These are phyloP conservation scores for Melanerpes aurifrons DNA, from an alignment of 2,113 vertebrate species.

Conservation along the genomic window DNA sequence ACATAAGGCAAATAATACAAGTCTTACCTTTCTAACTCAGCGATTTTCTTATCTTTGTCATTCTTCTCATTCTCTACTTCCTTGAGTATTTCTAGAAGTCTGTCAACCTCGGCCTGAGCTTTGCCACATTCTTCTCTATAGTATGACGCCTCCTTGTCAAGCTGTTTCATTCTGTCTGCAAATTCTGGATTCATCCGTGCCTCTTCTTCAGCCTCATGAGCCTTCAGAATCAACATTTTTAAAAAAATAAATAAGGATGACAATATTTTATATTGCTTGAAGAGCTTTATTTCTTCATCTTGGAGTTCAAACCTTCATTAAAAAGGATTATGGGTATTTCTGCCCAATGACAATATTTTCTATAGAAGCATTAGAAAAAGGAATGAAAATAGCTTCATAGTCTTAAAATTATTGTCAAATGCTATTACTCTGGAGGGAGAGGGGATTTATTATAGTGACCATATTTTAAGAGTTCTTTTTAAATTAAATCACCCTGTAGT, in stretches of 20 bases:
- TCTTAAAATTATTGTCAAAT: neutral
- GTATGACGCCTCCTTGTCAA: constrained; percentile 92
- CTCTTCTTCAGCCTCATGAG: constrained; percentile 86
- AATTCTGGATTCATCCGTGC: constrained; percentile 87
- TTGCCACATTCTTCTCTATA: constrained; percentile 92
- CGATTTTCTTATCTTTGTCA: constrained; percentile 92
- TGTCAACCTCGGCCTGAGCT: constrained; percentile 91
- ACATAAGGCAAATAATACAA: neutral
- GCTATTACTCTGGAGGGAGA: neutral
- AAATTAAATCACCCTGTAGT: neutral
- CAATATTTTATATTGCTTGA: constrained; percentile 34
- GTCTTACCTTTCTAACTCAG: constrained; percentile 92
- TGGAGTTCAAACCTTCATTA: constrained; percentile 24
- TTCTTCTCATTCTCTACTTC: constrained; percentile 91
- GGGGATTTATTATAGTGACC: neutral
- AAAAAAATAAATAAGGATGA: constrained; percentile 52
- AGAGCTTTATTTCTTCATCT: neutral
- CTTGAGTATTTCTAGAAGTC: constrained; percentile 89
- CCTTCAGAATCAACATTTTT: constrained; percentile 80
- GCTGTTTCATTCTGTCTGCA: constrained; percentile 87
- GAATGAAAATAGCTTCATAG: neutral
- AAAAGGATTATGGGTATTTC: constrained; percentile 76
- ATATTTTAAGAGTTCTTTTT: neutral
- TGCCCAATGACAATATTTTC: constrained; percentile 46
- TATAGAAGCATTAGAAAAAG: neutral